Evolutionary conservation across 1,140 invertebrate genomes (phyloP).

Genomic region (Drosophila lacteicornis): DNA sequence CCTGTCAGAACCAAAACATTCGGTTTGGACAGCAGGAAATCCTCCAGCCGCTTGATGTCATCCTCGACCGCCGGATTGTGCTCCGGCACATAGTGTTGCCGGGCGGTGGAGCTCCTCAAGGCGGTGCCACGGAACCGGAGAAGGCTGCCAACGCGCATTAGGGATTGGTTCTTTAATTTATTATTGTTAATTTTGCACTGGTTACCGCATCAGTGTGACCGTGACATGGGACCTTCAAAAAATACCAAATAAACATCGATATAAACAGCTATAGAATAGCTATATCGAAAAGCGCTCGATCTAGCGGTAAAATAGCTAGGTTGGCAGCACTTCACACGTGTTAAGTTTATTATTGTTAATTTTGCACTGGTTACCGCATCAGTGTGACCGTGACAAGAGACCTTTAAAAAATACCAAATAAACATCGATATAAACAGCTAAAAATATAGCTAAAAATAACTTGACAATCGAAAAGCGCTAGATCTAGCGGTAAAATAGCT

Average conservation of each 20-base stretch:
- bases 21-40: slow-evolving; percentile 88
- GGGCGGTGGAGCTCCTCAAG: slow-evolving; percentile 13
- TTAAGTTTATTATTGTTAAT: slow-evolving; percentile 1
- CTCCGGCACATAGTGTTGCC: slow-evolving; percentile 89
- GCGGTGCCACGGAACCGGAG: slow-evolving; percentile 47
- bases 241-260: slow-evolving; percentile 6
- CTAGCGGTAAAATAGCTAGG: not conserved
- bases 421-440: not conserved
- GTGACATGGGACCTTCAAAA: not conserved
- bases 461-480: no score
- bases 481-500: no score
- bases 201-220: slow-evolving; percentile 27
- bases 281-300: no score
- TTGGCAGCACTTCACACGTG: no score
- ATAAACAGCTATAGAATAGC: no score
- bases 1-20: slow-evolving; percentile 93
- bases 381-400: not conserved
- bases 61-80: slow-evolving; percentile 87
- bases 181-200: slow-evolving; percentile 18
- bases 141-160: slow-evolving; percentile 55
- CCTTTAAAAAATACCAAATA: slow-evolving; percentile 1
- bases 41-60: slow-evolving; percentile 88
- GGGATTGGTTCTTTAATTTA: not conserved
- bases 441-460: no score
- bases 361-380: slow-evolving; percentile 30